These are phyloP conservation scores for Thecocarcelia acutangulata DNA, from an alignment of 2,888 invertebrate species.

Conservation along the genomic window DNA sequence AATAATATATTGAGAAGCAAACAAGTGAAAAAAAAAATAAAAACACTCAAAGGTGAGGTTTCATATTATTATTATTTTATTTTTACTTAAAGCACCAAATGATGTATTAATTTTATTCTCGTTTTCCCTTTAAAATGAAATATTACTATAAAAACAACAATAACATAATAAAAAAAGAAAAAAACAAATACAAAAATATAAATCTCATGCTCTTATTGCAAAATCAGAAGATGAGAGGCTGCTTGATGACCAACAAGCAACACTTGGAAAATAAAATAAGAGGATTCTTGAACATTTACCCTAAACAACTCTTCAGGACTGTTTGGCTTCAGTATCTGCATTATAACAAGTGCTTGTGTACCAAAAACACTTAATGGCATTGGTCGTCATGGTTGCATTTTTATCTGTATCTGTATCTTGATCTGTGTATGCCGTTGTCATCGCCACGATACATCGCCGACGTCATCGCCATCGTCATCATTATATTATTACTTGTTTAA, in stretches of 20 bases:
- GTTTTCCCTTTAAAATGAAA: background rate
- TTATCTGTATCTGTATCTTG: conserved; percentile 4
- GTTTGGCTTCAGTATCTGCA: conserved; percentile 12
- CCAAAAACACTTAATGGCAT: conserved; percentile 25
- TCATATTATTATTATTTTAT: no score
- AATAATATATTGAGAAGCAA: no score
- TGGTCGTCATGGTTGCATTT: conserved; percentile 31
- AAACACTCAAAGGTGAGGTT: no score
- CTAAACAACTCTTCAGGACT: background rate
- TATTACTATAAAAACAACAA: no score
- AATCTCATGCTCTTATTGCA: background rate
- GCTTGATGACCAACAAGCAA: conserved; percentile 4
- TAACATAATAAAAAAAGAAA: no score
- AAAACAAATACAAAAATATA: background rate
- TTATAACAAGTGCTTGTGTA: background rate
- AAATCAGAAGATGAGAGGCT: background rate
- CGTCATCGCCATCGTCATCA: conserved; percentile 10
- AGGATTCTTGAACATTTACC: background rate
- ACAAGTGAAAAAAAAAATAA: no score
- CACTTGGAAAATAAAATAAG: background rate
- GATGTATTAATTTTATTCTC: no score
- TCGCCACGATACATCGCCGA: background rate
- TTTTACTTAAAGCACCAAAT: no score
- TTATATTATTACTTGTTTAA: conserved; percentile 44
- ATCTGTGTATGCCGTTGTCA: conserved; percentile 5